phyloP scores from a whole-genome alignment of 2,113 vertebrate species.

The Mustelus asterias region DNA sequence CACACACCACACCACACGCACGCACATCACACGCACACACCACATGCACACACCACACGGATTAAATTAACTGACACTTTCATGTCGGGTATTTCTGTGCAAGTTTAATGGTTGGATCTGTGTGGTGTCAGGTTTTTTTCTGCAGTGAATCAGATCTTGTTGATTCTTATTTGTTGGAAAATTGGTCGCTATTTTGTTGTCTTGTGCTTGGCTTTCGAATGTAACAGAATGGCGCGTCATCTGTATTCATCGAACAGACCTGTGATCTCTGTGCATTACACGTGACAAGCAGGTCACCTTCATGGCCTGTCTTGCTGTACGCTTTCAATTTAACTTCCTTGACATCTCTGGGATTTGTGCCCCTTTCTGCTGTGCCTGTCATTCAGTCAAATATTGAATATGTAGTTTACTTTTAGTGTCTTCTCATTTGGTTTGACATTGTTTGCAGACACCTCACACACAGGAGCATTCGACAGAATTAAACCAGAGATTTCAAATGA shows the following conservation, averaged over 20 bases:
- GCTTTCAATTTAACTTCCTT: not conserved
- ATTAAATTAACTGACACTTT: not conserved
- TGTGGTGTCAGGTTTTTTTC: not conserved
- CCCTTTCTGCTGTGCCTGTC: not conserved
- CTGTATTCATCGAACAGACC: not conserved
- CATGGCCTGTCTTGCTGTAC: not conserved
- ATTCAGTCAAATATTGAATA: not conserved
- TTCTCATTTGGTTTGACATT: not conserved
- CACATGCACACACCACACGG: no score
- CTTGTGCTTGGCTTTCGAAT: not conserved
- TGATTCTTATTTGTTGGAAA: not conserved
- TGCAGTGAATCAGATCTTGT: not conserved
- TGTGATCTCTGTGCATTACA: not conserved
- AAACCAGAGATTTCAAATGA: not conserved
- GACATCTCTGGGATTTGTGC: not conserved
- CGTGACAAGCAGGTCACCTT: conserved; percentile 7
- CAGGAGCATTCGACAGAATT: not conserved
- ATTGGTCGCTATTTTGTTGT: not conserved
- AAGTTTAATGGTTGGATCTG: not conserved
- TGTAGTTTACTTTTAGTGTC: not conserved
- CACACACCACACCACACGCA: no score
- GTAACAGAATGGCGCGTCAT: not conserved
- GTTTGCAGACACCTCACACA: not conserved
- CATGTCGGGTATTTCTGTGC: not conserved
- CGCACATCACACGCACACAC: no score